phyloP scores from a whole-genome alignment of 2,113 vertebrate species.

The Amblyornis subalaris region DNA sequence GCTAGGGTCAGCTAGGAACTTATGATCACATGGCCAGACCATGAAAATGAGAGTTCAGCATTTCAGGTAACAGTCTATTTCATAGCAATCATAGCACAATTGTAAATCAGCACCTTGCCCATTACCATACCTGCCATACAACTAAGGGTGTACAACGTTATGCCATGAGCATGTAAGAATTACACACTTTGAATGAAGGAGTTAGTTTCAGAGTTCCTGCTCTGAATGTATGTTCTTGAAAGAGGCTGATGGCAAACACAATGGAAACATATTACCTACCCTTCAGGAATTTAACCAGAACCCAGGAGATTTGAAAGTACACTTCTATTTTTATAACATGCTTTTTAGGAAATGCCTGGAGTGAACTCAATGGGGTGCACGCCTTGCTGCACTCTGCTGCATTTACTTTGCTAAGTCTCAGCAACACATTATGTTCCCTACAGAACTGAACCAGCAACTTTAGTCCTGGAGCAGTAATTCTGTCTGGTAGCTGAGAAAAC shows the following conservation, averaged over 20 bases:
- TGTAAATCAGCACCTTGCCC: background rate
- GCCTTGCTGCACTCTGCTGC: background rate
- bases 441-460: background rate
- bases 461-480: background rate
- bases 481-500: background rate
- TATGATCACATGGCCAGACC: background rate
- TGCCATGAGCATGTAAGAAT: background rate
- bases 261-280: background rate
- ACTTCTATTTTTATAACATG: background rate
- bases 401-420: background rate
- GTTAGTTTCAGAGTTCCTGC: background rate
- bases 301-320: background rate
- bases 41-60: background rate
- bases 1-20: background rate
- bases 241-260: background rate
- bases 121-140: background rate
- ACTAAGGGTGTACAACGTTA: too few relatives aligned
- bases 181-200: background rate
- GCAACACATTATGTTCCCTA: background rate
- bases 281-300: background rate
- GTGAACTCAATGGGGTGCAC: background rate
- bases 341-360: background rate
- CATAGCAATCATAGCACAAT: background rate
- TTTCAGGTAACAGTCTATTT: background rate
- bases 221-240: background rate